Conservation (phyloP, 1,140 invertebrate genomes). For the Aphidius gifuensis region DNA sequence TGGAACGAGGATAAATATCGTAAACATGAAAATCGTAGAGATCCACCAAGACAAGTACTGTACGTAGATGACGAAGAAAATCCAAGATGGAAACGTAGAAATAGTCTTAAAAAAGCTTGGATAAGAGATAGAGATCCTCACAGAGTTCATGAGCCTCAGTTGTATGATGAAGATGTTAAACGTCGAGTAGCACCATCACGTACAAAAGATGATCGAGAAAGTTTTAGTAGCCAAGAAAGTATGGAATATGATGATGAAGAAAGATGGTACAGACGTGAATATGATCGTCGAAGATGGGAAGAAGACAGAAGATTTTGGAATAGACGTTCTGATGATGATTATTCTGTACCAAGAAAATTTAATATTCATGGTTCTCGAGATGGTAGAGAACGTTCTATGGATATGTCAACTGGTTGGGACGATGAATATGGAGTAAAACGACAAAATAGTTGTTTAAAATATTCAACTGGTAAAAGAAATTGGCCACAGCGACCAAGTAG, state of each 20-base stretch:
- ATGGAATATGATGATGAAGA: slow-evolving; percentile 55
- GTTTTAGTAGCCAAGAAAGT: slow-evolving; percentile 58
- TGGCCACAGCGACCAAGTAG: slow-evolving; percentile 65
- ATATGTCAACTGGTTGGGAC: slow-evolving; percentile 38
- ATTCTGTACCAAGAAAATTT: slow-evolving; percentile 39
- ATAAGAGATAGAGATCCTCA: slow-evolving; percentile 35
- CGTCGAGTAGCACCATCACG: slow-evolving; percentile 40
- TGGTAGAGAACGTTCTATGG: slow-evolving; percentile 39
- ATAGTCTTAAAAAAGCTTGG: slow-evolving; percentile 41
- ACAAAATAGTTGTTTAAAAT: slow-evolving; percentile 46
- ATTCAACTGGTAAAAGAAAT: slow-evolving; percentile 55
- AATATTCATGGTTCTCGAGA: slow-evolving; percentile 43
- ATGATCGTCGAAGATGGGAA: slow-evolving; percentile 48
- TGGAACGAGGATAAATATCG: slow-evolving; percentile 49
- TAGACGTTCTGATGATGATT: slow-evolving; percentile 29
- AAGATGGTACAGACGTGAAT: slow-evolving; percentile 46
- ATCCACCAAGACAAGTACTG: slow-evolving; percentile 38
- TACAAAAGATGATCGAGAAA: slow-evolving; percentile 41
- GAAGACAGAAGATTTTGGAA: slow-evolving; percentile 44
- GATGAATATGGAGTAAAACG: slow-evolving; percentile 34
- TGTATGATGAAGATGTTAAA: slow-evolving; percentile 49
- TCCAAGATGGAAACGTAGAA: slow-evolving; percentile 45
- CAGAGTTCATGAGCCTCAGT: slow-evolving; percentile 30
- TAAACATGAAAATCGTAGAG: slow-evolving; percentile 48
- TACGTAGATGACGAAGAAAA: slow-evolving; percentile 52